Conservation (phyloP, 2,113 vertebrate species). For the Ursus arctos region DNA sequence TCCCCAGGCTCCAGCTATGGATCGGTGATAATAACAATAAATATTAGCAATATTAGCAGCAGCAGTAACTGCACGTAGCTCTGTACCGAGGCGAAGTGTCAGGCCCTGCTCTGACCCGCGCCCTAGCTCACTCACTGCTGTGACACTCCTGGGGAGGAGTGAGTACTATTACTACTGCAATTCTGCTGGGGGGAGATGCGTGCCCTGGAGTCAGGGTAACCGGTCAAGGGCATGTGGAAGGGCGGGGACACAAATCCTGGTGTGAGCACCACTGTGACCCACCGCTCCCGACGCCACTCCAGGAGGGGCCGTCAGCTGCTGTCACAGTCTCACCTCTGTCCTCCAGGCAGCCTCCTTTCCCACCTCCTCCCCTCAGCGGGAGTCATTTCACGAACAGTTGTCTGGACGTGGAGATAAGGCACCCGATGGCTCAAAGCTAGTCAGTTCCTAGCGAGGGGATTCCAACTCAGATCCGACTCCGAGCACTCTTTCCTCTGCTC, state of each 20-base stretch:
- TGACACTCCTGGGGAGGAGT: neutral
- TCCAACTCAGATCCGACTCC: neutral
- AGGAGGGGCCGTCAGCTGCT: neutral
- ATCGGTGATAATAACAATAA: neutral
- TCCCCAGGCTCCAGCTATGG: neutral
- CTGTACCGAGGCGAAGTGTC: neutral
- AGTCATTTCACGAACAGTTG: neutral
- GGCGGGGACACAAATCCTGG: neutral
- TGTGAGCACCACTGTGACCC: neutral
- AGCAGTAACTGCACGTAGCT: neutral
- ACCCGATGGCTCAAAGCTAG: neutral
- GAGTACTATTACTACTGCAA: neutral
- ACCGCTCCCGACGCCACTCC: too few species aligned
- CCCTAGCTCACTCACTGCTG: neutral
- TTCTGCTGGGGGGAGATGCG: neutral
- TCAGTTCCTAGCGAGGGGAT: neutral
- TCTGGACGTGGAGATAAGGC: neutral
- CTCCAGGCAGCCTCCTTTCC: neutral
- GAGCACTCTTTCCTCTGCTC: neutral
- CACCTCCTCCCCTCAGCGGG: neutral
- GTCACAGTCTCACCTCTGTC: neutral
- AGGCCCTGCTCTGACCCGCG: neutral
- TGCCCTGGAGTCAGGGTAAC: neutral
- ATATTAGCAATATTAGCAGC: neutral
- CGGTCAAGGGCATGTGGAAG: neutral